Percentiles rank a stretch among this genome's conserved stretches.
These are phyloP conservation scores for Calliopum simillimum DNA, from an alignment of 2,888 invertebrate genomes.

Conservation along the genomic window DNA sequence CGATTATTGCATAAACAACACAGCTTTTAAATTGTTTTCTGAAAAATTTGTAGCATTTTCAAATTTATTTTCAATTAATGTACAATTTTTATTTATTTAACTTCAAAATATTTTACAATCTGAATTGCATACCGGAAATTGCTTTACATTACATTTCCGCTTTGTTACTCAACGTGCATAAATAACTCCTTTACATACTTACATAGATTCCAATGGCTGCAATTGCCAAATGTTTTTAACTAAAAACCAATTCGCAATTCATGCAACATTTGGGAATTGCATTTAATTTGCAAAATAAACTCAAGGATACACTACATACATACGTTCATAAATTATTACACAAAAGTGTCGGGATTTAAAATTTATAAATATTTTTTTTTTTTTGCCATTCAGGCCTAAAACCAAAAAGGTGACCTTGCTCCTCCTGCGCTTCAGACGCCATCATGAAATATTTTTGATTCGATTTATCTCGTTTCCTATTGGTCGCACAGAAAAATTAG, in stretches of 20 bases:
- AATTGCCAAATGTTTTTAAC: neutral
- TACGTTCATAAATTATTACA: conserved; percentile 24
- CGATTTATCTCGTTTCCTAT: no score
- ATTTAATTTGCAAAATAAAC: conserved; percentile 9
- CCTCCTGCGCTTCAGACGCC: no score
- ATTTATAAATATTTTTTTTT: conserved; percentile 13
- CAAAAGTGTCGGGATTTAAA: neutral
- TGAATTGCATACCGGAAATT: conserved; percentile 11
- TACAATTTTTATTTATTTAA: neutral
- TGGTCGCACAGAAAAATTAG: no score
- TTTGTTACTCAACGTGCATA: conserved; percentile 10
- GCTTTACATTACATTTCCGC: conserved; percentile 12
- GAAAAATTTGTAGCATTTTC: no score
- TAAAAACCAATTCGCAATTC: neutral
- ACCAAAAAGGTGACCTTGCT: no score
- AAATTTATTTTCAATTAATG: no score
- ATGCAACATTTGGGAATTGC: conserved; percentile 1
- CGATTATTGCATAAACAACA: no score
- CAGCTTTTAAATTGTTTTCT: no score
- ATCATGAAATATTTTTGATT: no score
- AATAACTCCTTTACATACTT: neutral
- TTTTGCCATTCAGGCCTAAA: no score
- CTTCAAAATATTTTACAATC: neutral
- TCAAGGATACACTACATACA: no score
- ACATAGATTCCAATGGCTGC: no score